Evolutionary conservation across 2,888 invertebrate genomes (phyloP).

Genomic region (Agrypnus murinus): DNA sequence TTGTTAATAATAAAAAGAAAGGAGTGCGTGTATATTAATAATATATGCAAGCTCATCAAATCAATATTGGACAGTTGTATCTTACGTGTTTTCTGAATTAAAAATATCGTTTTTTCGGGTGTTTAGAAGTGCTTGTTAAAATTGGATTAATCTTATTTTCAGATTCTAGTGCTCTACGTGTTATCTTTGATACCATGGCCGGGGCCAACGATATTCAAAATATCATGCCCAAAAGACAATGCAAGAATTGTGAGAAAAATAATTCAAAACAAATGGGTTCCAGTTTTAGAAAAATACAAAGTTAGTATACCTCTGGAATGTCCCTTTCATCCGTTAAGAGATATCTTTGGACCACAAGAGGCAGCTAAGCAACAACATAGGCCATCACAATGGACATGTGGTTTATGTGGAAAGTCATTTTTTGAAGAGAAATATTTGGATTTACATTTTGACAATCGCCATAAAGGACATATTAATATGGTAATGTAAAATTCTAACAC

Average conservation of each 20-base stretch:
- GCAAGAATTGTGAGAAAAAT: slow-evolving; percentile 91
- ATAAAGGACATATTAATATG: slow-evolving; percentile 89
- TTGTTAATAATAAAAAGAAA: neutral
- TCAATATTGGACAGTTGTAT: slow-evolving; percentile 29
- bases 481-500: slow-evolving; percentile 71
- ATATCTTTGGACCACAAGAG: slow-evolving; percentile 91
- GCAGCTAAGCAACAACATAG: slow-evolving; percentile 89
- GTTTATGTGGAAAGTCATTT: slow-evolving; percentile 93
- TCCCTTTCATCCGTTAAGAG: slow-evolving; percentile 90
- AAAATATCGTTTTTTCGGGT: slow-evolving; percentile 36
- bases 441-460: slow-evolving; percentile 91
- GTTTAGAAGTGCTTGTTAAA: slow-evolving; percentile 27
- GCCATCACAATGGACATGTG: slow-evolving; percentile 92
- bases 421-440: slow-evolving; percentile 92
- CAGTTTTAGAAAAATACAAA: slow-evolving; percentile 91
- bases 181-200: slow-evolving; percentile 92
- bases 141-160: slow-evolving; percentile 57
- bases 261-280: slow-evolving; percentile 93
- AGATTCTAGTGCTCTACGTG: slow-evolving; percentile 88
- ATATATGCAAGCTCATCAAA: slow-evolving; percentile 35
- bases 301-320: slow-evolving; percentile 91
- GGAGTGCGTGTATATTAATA: neutral
- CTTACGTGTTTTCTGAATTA: neutral
- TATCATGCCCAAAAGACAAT: slow-evolving; percentile 91
- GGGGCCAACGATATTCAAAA: slow-evolving; percentile 89